A percentile compares a stretch with the other conserved stretches of the same genome.
Evolutionary conservation across 2,113 vertebrate species (phyloP).

Genomic region (Oostethus manadensis): DNA sequence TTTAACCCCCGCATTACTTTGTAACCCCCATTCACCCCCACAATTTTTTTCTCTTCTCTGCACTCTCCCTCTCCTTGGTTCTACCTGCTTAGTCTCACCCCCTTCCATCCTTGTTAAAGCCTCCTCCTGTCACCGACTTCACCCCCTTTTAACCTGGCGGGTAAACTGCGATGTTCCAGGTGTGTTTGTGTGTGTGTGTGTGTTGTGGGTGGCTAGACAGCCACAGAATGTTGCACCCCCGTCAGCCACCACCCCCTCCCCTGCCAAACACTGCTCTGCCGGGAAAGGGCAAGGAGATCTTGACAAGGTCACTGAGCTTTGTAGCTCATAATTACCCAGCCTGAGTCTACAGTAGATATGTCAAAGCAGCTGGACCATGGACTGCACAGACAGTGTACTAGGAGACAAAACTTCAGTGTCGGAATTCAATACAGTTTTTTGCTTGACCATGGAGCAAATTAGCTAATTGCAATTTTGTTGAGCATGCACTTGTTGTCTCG

Average conservation of each 20-base stretch:
- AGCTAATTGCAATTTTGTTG: background rate
- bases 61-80: constrained; percentile 49
- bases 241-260: constrained; percentile 15
- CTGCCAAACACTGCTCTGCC: constrained; percentile 23
- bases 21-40: constrained; percentile 43
- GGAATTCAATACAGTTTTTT: background rate
- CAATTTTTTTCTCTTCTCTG: constrained; percentile 34
- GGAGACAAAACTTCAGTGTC: constrained; percentile 15
- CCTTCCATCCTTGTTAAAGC: constrained; percentile 50
- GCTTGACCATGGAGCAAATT: background rate
- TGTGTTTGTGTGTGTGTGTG: constrained; percentile 30
- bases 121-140: constrained; percentile 57
- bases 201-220: constrained; percentile 40
- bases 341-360: constrained; percentile 53
- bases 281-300: constrained; percentile 41
- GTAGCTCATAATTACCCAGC: constrained; percentile 67
- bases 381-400: constrained; percentile 14
- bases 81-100: constrained; percentile 56
- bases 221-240: constrained; percentile 24
- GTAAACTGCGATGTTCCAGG: constrained; percentile 48
- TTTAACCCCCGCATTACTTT: constrained; percentile 67
- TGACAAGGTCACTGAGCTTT: constrained; percentile 72
- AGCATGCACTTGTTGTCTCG: too few species aligned
- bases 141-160: constrained; percentile 61
- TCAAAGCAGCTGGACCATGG: constrained; percentile 45